Evolutionary conservation across 2,888 invertebrate genomes (phyloP), one percentile per base, ranked within the genome.

Genomic region (Drosophila demipolita): DNA sequence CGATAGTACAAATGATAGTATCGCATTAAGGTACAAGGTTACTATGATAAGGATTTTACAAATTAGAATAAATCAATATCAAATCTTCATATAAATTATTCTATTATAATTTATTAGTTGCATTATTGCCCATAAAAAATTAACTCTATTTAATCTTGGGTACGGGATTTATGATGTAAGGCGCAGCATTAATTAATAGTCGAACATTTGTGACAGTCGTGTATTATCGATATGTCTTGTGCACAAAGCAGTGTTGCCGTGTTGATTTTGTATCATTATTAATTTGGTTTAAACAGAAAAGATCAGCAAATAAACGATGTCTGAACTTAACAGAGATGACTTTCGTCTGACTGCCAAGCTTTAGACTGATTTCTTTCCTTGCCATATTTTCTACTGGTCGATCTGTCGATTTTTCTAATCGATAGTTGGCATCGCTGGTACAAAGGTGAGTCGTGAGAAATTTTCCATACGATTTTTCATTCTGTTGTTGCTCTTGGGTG

Each of bases 401-500:
- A n/a, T n/a, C n/a, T 40, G 9, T 40, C 40, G 45, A 45, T 45
- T 45, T 23, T 45, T 23, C 15, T 45, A 45, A 45, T 45, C 45
- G 45, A 45, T 45, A 45, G 45, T 15, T 45, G 15, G 3, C 15
- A 23, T 23, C 6, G 15, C 23, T 2, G 23, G 45, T 15, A 45
- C 36, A 11, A 53, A 54, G 55, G 50, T 53, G 50, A 60, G 54
- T 29, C 60, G 38, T n/a, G 7, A 35, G n/a, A 58, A 70, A 75
- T 53, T 66, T 63, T 77, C 61, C 58, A 54, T 32, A 38, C 35
- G 32, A 20, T 65, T 49, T 53, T 49, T 66, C 75, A 79, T 76
- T 79, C 71, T 52, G 63, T 80, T 74, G 66, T 77, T 74, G 75
- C 35, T 62, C 65, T 80, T 80, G 81, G 80, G 80, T 80, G 80